Conservation (phyloP, 2,797 vertebrate species). For the Decapterus maruadsi region DNA sequence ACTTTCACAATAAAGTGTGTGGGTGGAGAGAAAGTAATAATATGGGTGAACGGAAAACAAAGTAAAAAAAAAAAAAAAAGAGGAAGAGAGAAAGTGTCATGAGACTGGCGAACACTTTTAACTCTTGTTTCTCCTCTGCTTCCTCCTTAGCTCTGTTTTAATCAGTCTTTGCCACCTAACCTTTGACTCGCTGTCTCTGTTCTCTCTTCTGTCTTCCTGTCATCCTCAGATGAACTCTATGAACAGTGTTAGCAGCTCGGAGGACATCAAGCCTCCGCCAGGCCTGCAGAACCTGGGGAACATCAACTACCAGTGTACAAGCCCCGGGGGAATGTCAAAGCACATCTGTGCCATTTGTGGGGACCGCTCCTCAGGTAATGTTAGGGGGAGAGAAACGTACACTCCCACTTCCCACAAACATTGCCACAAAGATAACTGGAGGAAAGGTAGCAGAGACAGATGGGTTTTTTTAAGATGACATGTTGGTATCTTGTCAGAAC, state of each 20-base stretch:
- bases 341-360: constrained; percentile 98
- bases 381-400: constrained; percentile 9
- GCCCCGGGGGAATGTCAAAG: constrained; percentile 93
- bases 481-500: constrained; percentile 4
- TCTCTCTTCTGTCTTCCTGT: constrained; percentile 55
- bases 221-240: constrained; percentile 88
- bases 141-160: constrained; percentile 53
- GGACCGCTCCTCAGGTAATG: constrained; percentile 95
- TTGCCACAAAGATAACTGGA: background rate
- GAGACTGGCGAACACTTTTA: constrained; percentile 56
- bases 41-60: constrained; percentile 59
- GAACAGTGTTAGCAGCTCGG: constrained; percentile 90
- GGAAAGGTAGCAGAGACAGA: constrained; percentile 10
- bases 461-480: constrained; percentile 3
- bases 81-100: constrained; percentile 67
- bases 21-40: constrained; percentile 55
- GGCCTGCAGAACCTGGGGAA: constrained; percentile 89
- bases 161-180: constrained; percentile 31
- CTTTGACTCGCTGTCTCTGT: constrained; percentile 38
- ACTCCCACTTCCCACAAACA: constrained; percentile 5
- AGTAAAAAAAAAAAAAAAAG: constrained; percentile 45
- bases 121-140: constrained; percentile 57
- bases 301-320: constrained; percentile 92
- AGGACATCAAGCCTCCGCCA: constrained; percentile 94
- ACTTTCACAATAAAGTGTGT: constrained; percentile 72